Conservation (phyloP, 2,113 vertebrate genomes). For the Sebastes fasciatus region DNA sequence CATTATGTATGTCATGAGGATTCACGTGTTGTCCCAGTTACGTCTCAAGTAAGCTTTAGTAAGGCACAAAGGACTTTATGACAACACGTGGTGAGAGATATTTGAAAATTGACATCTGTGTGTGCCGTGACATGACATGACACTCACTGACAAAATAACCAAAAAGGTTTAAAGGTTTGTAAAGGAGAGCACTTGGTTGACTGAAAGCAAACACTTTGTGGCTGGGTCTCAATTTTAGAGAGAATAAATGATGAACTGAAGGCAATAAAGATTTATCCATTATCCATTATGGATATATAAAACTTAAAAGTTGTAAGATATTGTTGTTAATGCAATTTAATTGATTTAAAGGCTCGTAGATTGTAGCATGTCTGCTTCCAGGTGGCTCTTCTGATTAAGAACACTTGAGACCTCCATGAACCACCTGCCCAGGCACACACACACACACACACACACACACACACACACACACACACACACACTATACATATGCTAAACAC, state of each 20-base stretch:
- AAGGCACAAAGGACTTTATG: not conserved
- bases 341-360: not conserved
- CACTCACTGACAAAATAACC: too few relatives aligned
- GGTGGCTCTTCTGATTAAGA: constrained; percentile 10
- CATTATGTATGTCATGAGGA: not conserved
- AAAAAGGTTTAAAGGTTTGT: not conserved
- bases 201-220: not conserved
- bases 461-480: not conserved
- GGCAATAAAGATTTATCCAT: not conserved
- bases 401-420: constrained; percentile 24
- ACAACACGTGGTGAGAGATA: not conserved
- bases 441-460: not conserved
- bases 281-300: not conserved
- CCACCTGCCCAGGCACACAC: not conserved
- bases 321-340: not conserved
- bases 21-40: not conserved
- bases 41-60: not conserved
- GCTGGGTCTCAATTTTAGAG: not conserved
- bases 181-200: not conserved
- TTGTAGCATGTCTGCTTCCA: not conserved
- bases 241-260: not conserved
- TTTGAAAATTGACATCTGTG: not conserved
- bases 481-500: not conserved
- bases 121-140: too few relatives aligned
- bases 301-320: not conserved